Conservation (phyloP, 2,888 invertebrate genomes). For the Vanessa cardui region DNA sequence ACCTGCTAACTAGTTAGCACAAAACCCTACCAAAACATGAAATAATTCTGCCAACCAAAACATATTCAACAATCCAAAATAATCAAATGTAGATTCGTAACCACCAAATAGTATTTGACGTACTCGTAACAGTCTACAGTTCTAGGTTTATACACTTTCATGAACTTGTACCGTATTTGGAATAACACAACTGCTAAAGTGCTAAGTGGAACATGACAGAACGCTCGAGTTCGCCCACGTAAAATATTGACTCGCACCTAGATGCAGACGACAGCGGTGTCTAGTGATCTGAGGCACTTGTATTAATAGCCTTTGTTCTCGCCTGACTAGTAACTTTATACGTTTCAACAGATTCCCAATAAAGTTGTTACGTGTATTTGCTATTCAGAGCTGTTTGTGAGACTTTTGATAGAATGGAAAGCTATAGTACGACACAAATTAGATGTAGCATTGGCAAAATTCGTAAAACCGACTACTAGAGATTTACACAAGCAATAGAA, state of each 20-base stretch:
- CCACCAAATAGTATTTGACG: too few species aligned
- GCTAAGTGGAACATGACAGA: conserved; percentile 47
- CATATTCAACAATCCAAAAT: too few species aligned
- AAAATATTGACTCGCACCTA: conserved; percentile 62
- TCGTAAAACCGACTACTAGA: too few species aligned
- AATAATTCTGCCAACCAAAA: too few species aligned
- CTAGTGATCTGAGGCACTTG: conserved; percentile 39
- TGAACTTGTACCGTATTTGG: not conserved
- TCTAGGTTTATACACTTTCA: not conserved
- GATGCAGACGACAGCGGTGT: conserved; percentile 43
- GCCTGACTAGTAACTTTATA: not conserved
- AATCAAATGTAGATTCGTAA: too few species aligned
- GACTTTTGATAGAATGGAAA: not conserved
- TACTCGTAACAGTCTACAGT: not conserved
- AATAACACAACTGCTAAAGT: conserved; percentile 20
- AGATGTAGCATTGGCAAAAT: too few species aligned
- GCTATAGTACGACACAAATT: too few species aligned
- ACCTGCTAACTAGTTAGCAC: too few species aligned
- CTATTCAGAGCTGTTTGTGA: not conserved
- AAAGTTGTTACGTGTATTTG: too few species aligned
- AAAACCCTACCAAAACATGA: too few species aligned
- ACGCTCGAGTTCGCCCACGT: conserved; percentile 58
- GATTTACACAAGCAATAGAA: too few species aligned
- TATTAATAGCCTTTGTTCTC: conserved; percentile 15
- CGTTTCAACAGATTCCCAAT: not conserved